A percentile compares a stretch with the other conserved stretches of the same genome.
Conservation (phyloP, 2,888 invertebrate genomes). For the Hydrotaea cyrtoneurina region DNA sequence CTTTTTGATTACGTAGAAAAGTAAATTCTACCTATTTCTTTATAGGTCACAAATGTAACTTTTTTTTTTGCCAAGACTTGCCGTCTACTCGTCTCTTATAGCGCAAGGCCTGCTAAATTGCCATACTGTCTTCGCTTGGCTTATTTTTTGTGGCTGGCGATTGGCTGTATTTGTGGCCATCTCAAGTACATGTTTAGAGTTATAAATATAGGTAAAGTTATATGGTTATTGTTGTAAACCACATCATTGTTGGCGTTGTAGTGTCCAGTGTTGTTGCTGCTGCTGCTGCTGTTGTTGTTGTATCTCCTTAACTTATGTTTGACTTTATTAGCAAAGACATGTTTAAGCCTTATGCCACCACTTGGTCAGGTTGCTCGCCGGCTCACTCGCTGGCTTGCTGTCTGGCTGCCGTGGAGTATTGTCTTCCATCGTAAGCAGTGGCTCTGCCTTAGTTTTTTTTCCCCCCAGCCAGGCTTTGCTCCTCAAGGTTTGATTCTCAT, state of each 20-base stretch:
- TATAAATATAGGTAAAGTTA: constrained; percentile 68
- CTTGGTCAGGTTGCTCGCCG: constrained; percentile 52
- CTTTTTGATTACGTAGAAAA: too few species aligned
- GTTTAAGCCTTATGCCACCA: constrained; percentile 66
- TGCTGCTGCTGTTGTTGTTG: constrained; percentile 1
- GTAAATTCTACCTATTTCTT: too few species aligned
- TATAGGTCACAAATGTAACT: too few species aligned
- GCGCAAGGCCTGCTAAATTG: too few species aligned
- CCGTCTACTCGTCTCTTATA: too few species aligned
- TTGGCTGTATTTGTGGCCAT: constrained; percentile 11
- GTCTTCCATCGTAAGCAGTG: neutral
- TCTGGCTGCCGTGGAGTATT: neutral
- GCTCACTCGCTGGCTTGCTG: neutral
- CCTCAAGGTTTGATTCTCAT: constrained; percentile 55
- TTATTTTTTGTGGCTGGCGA: neutral
- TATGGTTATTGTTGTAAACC: constrained; percentile 65
- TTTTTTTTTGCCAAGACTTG: too few species aligned
- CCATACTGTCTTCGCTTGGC: neutral
- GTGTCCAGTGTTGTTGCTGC: constrained; percentile 26
- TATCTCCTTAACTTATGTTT: constrained; percentile 67
- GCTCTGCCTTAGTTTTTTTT: neutral
- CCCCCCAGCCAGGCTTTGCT: neutral
- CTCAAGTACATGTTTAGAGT: constrained; percentile 61
- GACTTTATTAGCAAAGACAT: constrained; percentile 69
- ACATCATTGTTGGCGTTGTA: constrained; percentile 40